phyloP scores from a whole-genome alignment of 2,888 invertebrate genomes.

The Spisula subtruncata region DNA sequence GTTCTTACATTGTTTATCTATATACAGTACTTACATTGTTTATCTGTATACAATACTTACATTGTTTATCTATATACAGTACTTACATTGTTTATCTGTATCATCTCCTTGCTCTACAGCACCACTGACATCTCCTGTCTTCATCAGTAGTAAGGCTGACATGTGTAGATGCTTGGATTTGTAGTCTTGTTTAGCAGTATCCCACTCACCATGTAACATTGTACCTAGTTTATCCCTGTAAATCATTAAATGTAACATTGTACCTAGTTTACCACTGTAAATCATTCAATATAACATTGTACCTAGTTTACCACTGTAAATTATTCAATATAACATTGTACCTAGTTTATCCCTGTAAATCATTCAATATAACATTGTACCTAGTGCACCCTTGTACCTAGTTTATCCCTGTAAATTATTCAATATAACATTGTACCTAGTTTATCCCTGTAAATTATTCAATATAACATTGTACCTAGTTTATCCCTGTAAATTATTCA shows the following conservation, averaged over 20 bases:
- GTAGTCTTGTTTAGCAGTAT: slow-evolving; percentile 70
- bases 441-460: too few relatives aligned
- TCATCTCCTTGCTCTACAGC: slow-evolving; percentile 54
- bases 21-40: not conserved
- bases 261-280: slow-evolving; percentile 62
- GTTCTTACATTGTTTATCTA: not conserved
- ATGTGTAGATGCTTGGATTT: slow-evolving; percentile 75
- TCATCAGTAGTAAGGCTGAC: slow-evolving; percentile 77
- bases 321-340: slow-evolving; percentile 54
- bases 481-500: too few relatives aligned
- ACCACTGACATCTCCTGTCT: slow-evolving; percentile 72
- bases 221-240: slow-evolving; percentile 76
- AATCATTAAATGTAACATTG: slow-evolving; percentile 50
- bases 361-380: too few relatives aligned
- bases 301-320: slow-evolving; percentile 60
- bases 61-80: too few relatives aligned
- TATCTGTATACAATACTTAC: too few relatives aligned
- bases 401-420: too few relatives aligned
- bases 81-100: slow-evolving; percentile 45
- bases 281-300: slow-evolving; percentile 54
- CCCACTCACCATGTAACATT: slow-evolving; percentile 71
- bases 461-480: too few relatives aligned
- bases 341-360: slow-evolving; percentile 60
- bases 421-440: too few relatives aligned
- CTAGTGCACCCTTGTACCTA: too few relatives aligned